phyloP scores from a whole-genome alignment of 2,888 invertebrate species.

The Hydrotaea diabolus region DNA sequence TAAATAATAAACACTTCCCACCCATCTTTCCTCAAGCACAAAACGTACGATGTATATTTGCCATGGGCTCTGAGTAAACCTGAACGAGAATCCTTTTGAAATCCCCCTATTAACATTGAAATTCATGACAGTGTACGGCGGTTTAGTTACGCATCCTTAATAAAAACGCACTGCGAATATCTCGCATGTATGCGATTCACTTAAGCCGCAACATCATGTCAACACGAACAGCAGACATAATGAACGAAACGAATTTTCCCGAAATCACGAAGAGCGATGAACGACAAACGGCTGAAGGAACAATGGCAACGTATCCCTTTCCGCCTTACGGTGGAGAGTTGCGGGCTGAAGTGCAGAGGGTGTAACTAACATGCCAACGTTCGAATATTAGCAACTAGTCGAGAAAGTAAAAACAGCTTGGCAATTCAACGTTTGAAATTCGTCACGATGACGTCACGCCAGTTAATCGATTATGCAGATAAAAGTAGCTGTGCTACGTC shows the following conservation, averaged over 20 bases:
- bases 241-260: conserved; percentile 63
- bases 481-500: conserved; percentile 71
- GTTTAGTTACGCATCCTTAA: conserved; percentile 67
- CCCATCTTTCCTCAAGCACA: background rate
- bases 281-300: background rate
- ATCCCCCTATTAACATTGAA: conserved; percentile 33
- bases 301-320: background rate
- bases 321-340: background rate
- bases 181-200: conserved; percentile 4
- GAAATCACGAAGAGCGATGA: too few relatives aligned
- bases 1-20: conserved; percentile 35
- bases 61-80: background rate
- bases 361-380: background rate
- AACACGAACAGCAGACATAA: conserved; percentile 45
- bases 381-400: too few relatives aligned
- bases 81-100: background rate
- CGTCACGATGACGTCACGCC: conserved; percentile 80
- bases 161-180: conserved; percentile 39
- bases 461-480: conserved; percentile 76
- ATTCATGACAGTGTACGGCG: conserved; percentile 54
- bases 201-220: conserved; percentile 44
- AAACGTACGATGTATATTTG: too few relatives aligned
- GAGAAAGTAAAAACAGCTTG: conserved; percentile 55
- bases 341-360: background rate
- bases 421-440: conserved; percentile 70